phyloP scores from a whole-genome alignment of 1,140 invertebrate genomes.

The Drosophila nigrodunni region DNA sequence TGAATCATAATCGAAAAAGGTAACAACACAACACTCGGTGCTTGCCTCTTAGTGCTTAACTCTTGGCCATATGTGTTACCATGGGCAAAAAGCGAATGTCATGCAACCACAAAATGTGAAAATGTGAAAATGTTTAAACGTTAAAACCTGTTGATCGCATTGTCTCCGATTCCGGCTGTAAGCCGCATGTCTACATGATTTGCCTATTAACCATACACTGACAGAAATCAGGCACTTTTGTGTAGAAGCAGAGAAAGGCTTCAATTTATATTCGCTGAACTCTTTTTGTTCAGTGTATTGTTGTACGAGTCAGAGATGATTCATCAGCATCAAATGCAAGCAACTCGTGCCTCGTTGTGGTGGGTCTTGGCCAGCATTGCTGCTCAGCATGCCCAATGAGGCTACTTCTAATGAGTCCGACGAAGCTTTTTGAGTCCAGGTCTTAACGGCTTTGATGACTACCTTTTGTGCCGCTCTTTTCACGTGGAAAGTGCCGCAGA shows the following conservation, averaged over 20 bases:
- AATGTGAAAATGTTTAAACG: conserved; percentile 19
- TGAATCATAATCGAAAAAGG: conserved; percentile 80
- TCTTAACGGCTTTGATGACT: background rate
- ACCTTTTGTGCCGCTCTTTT: too few relatives aligned
- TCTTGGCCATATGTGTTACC: background rate
- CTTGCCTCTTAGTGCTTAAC: conserved; percentile 2
- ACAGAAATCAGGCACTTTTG: too few relatives aligned
- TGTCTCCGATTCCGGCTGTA: conserved; percentile 22
- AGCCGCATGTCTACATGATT: conserved; percentile 65
- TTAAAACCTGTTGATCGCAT: conserved; percentile 11
- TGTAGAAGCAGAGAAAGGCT: too few relatives aligned
- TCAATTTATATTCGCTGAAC: too few relatives aligned
- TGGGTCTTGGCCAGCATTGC: conserved; percentile 25
- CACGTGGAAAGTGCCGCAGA: conserved; percentile 22
- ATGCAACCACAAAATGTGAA: conserved; percentile 30
- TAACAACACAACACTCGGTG: conserved; percentile 54
- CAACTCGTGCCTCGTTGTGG: conserved; percentile 40
- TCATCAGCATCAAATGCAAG: conserved; percentile 45
- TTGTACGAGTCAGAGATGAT: conserved; percentile 18
- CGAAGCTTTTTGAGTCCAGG: conserved; percentile 1
- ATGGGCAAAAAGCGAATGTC: conserved; percentile 48
- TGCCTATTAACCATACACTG: conserved; percentile 66
- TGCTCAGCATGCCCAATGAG: conserved; percentile 68
- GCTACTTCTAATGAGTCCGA: conserved; percentile 62
- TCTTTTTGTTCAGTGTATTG: conserved; percentile 3